Evolutionary conservation across 53 echinoderm and acorn worm species (phyloP).

Genomic region (Holothuria scabra): DNA sequence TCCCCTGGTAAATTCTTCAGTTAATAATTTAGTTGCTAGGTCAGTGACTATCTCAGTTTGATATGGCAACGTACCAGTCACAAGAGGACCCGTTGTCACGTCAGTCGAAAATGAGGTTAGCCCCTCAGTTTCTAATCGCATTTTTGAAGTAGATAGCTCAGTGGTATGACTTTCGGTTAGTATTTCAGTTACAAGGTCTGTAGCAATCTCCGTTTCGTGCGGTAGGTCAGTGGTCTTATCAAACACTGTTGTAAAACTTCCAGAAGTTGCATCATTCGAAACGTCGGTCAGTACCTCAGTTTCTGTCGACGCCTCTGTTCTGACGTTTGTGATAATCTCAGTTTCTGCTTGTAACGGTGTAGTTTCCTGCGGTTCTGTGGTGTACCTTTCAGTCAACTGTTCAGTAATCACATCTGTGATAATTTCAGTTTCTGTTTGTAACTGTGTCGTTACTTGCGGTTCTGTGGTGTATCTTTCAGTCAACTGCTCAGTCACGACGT

Average conservation of each 20-base stretch:
- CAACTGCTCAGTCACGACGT: not conserved
- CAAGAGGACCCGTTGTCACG: not conserved
- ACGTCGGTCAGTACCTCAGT: too few relatives aligned
- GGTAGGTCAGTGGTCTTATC: too few relatives aligned
- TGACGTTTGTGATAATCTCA: not conserved
- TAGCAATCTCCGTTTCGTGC: too few relatives aligned
- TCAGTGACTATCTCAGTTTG: constrained; percentile 5
- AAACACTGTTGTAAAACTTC: too few relatives aligned
- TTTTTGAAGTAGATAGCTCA: not conserved
- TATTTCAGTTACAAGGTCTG: not conserved
- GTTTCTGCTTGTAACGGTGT: not conserved
- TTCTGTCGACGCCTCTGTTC: not conserved
- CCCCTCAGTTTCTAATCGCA: not conserved
- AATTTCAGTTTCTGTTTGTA: not conserved
- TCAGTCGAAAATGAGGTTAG: not conserved
- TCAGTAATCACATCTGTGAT: not conserved
- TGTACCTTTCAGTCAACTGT: not conserved
- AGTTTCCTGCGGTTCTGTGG: not conserved
- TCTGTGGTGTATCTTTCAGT: not conserved
- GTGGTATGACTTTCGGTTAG: not conserved
- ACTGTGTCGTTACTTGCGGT: not conserved
- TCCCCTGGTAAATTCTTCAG: too few relatives aligned
- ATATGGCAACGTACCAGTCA: not conserved
- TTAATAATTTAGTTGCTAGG: not conserved
- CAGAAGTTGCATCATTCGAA: too few relatives aligned